These are phyloP conservation scores for Mormyrus iriodes DNA, from an alignment of 2,113 vertebrate genomes.

Conservation along the genomic window DNA sequence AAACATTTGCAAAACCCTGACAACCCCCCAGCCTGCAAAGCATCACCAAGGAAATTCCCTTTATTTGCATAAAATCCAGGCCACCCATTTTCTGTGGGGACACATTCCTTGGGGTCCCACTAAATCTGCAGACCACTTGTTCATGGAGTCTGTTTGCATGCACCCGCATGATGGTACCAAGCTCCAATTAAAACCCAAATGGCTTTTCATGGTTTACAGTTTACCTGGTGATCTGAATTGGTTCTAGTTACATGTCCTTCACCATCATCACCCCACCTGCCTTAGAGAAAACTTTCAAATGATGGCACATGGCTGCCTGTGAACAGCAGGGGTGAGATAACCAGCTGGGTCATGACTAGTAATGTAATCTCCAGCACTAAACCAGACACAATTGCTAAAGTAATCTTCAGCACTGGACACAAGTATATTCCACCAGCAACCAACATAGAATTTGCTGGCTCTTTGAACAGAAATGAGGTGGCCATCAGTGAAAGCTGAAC, in stretches of 20 bases:
- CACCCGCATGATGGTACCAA: background rate
- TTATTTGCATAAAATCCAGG: constrained; percentile 18
- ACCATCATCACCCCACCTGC: background rate
- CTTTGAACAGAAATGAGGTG: background rate
- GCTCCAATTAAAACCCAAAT: background rate
- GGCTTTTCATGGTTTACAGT: background rate
- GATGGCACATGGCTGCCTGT: background rate
- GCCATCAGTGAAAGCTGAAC: background rate
- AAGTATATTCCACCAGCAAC: background rate
- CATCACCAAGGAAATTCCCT: background rate
- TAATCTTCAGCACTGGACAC: background rate
- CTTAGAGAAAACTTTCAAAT: background rate
- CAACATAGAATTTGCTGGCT: background rate
- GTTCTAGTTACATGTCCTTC: background rate
- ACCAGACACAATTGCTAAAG: background rate
- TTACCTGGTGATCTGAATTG: background rate
- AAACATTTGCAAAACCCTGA: background rate
- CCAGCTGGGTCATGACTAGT: background rate
- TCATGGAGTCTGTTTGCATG: background rate
- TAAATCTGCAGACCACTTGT: background rate
- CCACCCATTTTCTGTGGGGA: constrained; percentile 10
- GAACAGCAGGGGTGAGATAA: background rate
- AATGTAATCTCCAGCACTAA: background rate
- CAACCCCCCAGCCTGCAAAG: background rate
- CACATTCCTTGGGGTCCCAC: background rate